Evolutionary conservation across 1,140 invertebrate genomes (phyloP).

Genomic region (Lineus longissimus): DNA sequence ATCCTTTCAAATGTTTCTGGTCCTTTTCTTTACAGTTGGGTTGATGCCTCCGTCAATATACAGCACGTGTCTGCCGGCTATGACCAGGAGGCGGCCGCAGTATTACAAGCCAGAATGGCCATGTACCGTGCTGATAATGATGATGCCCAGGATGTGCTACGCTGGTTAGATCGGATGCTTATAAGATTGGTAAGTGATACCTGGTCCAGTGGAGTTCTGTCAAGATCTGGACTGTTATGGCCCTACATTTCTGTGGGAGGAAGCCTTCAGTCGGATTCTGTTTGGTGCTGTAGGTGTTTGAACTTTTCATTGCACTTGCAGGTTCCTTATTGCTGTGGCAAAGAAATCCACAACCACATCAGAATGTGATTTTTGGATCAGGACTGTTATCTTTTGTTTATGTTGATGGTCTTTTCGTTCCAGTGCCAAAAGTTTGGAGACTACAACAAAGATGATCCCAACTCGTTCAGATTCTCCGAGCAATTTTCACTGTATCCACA

Average conservation of each 20-base stretch:
- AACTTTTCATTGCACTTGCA: not conserved
- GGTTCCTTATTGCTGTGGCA: too few species aligned
- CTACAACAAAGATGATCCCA: slow-evolving; percentile 95
- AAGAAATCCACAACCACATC: too few species aligned
- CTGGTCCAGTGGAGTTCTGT: not conserved
- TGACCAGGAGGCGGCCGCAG: slow-evolving; percentile 95
- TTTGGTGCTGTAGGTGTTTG: not conserved
- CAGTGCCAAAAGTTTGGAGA: slow-evolving; percentile 99
- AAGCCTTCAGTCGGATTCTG: too few species aligned
- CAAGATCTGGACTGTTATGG: slow-evolving; percentile 9
- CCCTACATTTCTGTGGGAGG: slow-evolving; percentile 2
- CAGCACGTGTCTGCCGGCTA: slow-evolving; percentile 77
- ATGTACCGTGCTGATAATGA: slow-evolving; percentile 89
- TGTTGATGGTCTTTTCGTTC: slow-evolving; percentile 44
- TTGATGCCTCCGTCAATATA: slow-evolving; percentile 58
- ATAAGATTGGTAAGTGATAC: slow-evolving; percentile 85
- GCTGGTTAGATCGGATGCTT: slow-evolving; percentile 97
- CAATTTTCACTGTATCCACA: slow-evolving; percentile 98
- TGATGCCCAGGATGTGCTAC: slow-evolving; percentile 93
- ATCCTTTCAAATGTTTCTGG: too few species aligned
- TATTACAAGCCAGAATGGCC: slow-evolving; percentile 94
- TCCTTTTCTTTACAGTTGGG: slow-evolving; percentile 53
- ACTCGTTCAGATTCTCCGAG: slow-evolving; percentile 90
- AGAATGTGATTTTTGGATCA: not conserved
- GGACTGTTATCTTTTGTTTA: not conserved